Evolutionary conservation across 1,140 invertebrate genomes (phyloP), one percentile per base, ranked within the genome.

Genomic region (Branchinecta lynchi): DNA sequence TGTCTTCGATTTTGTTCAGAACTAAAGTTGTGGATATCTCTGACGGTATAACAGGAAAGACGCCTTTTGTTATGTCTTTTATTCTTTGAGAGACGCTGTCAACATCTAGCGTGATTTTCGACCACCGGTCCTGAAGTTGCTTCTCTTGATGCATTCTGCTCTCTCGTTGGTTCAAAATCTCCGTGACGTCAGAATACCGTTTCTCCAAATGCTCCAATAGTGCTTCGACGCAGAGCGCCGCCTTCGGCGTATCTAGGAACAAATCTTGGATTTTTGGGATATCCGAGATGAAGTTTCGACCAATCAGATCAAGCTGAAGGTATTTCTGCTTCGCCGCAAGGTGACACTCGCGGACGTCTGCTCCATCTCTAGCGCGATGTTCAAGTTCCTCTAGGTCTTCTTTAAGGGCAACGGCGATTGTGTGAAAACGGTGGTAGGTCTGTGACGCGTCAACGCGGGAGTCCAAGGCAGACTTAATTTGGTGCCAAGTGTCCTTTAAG

Each of bases 341-440:
- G 17, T 15, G 51, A 60, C 17, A 3, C 12, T 12, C 84, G 60
- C 82, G 79, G 44, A 73, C 6, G 75, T 77, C 43, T 20, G 21
- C 44, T 44, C 65, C 12, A 44, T 67, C n/a, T 70, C 45, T 45
- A 8, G 21, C 32, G 70, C 84, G 77, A 68, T 76, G 73, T 74
- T 90, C 86, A 43, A 91, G 75, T 70, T 80, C 79, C 75, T 89
- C 85, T 74, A 89, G 80, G 75, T 87, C 84, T 70, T 80, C 82
- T 67, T 82, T 81, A 44, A 90, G 79, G 74, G 86, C 82, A 65
- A 85, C 83, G 45, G 86, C 85, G 43, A 84, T 81, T 74, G 85
- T 82, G 73, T 89, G 87, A 78, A 91, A 90, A 72, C 88, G 84
- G 45, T 88, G 83, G 73, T 90, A 89, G 69, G 84, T 75, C 69